Base-by-base conservation (phyloP, 2,113 vertebrate genomes). In the Macrotus californicus region DNA sequence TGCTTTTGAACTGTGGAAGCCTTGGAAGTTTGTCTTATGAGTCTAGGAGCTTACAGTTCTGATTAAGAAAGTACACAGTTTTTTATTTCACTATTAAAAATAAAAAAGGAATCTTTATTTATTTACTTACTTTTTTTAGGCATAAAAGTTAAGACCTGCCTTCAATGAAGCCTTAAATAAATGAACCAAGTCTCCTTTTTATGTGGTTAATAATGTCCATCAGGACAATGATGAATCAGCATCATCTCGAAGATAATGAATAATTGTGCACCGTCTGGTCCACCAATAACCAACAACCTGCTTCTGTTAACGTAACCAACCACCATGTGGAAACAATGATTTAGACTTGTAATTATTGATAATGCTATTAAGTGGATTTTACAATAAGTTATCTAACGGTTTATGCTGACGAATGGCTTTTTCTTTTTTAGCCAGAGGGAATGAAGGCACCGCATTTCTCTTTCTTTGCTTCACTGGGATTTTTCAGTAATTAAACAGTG, bases 401-500 rank as follows among this genome's bases (percentile, higher is more conserved):
- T 84, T 59, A 48, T 89, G 46, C 41, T 87, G 61, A 56, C 39
- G 16, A 13, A 34, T 19, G 5, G n/a, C 36, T 41, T 50, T 70
- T n/a, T 59, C 52, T 41, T 87, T 77, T 64, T 86, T 72, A 61
- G 36, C 10, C 77, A 46, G 26, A 61, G 56, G 43, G 46, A 96
- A 93, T 69, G 52, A 73, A 80, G 39, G 2, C 26, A 22, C 66
- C n/a, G 91, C 81, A 86, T 72, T 1, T 11, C 48, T 73, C 48
- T 73, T 82, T 70, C 56, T 46, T 94, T 87, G 54, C 80, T 67
- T 88, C 88, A 46, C 52, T 85, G 34, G n/a, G 61, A 77, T 56
- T 92, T 87, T 75, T 21, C 77, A 94, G 7, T 86, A 92, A 89
- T 89, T 95, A 94, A 93, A 89, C 48, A 94, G 73, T 84, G 31